Conservation (phyloP, 2,113 vertebrate genomes). For the Enhydra lutris region DNA sequence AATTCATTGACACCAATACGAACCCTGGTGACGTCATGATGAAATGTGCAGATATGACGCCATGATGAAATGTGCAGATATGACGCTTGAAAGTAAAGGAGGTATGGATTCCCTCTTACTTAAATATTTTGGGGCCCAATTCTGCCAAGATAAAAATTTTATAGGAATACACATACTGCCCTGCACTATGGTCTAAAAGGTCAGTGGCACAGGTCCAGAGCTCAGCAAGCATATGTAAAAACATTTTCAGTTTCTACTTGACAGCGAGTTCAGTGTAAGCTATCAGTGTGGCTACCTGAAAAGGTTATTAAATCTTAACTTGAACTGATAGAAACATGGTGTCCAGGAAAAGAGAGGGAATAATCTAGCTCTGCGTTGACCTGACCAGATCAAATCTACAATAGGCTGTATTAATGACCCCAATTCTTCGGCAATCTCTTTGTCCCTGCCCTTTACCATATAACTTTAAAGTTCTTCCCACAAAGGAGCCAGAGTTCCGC, state of each 20-base stretch:
- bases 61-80: not conserved
- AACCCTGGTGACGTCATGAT: not conserved
- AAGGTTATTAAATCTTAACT: constrained; percentile 11
- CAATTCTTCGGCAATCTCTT: not conserved
- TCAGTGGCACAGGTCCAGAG: not conserved
- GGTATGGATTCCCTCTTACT: not conserved
- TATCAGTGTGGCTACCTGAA: constrained; percentile 6
- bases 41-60: not conserved
- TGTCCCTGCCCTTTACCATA: not conserved
- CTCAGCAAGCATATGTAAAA: constrained; percentile 7
- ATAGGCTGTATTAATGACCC: not conserved
- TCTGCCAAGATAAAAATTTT: constrained; percentile 30
- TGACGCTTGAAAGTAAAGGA: constrained; percentile 21
- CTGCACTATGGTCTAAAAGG: not conserved
- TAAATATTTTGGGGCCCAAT: constrained; percentile 42
- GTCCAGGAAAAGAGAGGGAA: constrained; percentile 15
- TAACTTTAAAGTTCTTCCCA: not conserved
- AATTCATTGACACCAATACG: not conserved
- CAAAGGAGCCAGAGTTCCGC: not conserved
- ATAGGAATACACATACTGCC: not conserved
- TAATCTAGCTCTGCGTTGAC: not conserved
- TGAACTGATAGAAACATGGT: constrained; percentile 17
- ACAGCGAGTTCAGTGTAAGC: constrained; percentile 2
- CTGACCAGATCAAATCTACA: not conserved
- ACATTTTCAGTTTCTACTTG: constrained; percentile 12